Evolutionary conservation across 2,113 vertebrate genomes (phyloP).

Genomic region (Noctilio leporinus): DNA sequence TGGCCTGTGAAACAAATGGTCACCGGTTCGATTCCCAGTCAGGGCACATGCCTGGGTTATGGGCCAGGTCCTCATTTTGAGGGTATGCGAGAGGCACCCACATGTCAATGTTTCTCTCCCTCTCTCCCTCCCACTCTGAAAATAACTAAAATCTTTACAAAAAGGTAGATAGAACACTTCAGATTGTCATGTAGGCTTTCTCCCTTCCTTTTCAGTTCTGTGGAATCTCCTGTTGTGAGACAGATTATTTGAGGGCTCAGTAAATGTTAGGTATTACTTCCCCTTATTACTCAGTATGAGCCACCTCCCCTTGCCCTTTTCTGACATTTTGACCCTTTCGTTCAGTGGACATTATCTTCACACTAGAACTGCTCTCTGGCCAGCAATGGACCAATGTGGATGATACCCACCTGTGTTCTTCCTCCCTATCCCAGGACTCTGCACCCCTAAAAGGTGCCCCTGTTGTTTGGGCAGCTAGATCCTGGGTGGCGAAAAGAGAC

Average conservation of each 20-base stretch:
- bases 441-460: background rate
- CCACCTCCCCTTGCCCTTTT: background rate
- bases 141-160: too few species aligned
- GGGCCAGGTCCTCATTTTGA: too few species aligned
- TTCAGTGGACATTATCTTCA: background rate
- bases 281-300: background rate
- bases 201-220: background rate
- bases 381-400: background rate
- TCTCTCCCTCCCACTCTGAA: too few species aligned
- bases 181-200: background rate
- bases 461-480: background rate
- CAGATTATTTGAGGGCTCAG: background rate
- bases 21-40: too few species aligned
- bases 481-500: background rate
- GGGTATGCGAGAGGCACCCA: too few species aligned
- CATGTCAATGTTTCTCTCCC: too few species aligned
- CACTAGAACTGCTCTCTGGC: background rate
- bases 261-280: background rate
- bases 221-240: background rate
- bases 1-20: too few species aligned
- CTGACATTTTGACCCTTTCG: background rate
- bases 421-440: background rate
- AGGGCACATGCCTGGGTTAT: too few species aligned
- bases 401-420: accelerated
- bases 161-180: background rate